These are phyloP conservation scores for Helicoverpa armigera DNA, from an alignment of 1,140 invertebrate genomes.

Conservation along the genomic window DNA sequence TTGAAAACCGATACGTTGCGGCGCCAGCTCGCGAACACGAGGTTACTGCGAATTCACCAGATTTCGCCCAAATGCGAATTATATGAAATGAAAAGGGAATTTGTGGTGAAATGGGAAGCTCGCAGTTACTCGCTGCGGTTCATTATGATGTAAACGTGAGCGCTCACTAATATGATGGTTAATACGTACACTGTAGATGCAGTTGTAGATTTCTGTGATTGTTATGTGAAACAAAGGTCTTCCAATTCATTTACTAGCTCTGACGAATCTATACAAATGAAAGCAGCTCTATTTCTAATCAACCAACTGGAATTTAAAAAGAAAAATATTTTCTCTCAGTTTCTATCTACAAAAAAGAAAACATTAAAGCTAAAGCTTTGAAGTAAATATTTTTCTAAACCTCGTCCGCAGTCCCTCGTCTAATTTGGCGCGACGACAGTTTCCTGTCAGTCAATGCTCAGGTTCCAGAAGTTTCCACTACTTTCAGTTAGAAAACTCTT, in stretches of 20 bases:
- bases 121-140: background rate
- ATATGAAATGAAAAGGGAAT: constrained; percentile 10
- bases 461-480: background rate
- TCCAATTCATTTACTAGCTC: too few species aligned
- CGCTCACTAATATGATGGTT: background rate
- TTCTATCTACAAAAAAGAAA: too few species aligned
- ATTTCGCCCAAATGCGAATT: background rate
- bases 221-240: too few species aligned
- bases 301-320: too few species aligned
- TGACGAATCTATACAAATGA: too few species aligned
- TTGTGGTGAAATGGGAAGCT: background rate
- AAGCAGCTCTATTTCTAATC: too few species aligned
- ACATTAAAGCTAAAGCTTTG: too few species aligned
- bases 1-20: constrained; percentile 38
- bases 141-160: constrained; percentile 5
- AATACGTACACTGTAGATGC: background rate
- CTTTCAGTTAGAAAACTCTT: background rate
- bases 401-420: background rate
- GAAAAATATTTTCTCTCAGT: too few species aligned
- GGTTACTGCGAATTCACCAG: background rate
- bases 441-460: background rate
- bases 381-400: too few species aligned
- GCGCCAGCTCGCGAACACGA: background rate
- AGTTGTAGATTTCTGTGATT: too few species aligned
- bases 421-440: background rate